These are phyloP conservation scores for Margaritifera margaritifera DNA, from an alignment of 2,888 invertebrate genomes.

Conservation along the genomic window DNA sequence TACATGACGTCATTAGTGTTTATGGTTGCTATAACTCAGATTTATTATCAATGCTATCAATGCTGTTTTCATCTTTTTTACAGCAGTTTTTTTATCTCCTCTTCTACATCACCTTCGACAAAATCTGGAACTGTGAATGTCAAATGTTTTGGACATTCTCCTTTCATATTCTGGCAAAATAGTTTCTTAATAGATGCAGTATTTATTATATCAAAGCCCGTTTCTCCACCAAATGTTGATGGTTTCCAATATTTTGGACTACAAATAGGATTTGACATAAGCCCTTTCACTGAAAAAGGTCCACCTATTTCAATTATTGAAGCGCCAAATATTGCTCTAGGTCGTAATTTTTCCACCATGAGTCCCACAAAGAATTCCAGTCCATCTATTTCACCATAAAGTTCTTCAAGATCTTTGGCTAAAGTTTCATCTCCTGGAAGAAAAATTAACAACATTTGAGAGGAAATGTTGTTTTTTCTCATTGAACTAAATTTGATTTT, in stretches of 20 bases:
- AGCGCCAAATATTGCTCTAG: slow-evolving; percentile 62
- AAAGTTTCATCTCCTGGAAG: slow-evolving; percentile 67
- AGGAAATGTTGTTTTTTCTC: too few relatives aligned
- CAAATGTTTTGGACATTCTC: slow-evolving; percentile 41
- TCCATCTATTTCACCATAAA: slow-evolving; percentile 73
- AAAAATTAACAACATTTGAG: background rate
- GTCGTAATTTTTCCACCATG: slow-evolving; percentile 68
- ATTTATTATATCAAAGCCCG: slow-evolving; percentile 72
- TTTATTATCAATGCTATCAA: too few relatives aligned
- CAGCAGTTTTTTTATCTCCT: too few relatives aligned
- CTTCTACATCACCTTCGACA: too few relatives aligned
- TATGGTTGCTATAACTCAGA: too few relatives aligned
- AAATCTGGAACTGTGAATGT: too few relatives aligned
- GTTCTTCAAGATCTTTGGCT: slow-evolving; percentile 66
- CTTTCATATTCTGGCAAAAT: slow-evolving; percentile 71
- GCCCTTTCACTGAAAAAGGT: slow-evolving; percentile 72
- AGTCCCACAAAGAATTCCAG: slow-evolving; percentile 73
- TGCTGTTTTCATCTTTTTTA: too few relatives aligned
- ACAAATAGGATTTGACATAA: slow-evolving; percentile 72
- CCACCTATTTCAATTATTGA: slow-evolving; percentile 72
- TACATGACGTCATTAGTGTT: too few relatives aligned
- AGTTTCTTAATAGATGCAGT: slow-evolving; percentile 69
- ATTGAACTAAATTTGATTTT: too few relatives aligned
- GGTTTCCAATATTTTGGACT: slow-evolving; percentile 73
- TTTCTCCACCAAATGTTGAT: slow-evolving; percentile 73